These are phyloP conservation scores for Mythimna loreyi DNA, from an alignment of 2,888 invertebrate genomes.

Conservation along the genomic window DNA sequence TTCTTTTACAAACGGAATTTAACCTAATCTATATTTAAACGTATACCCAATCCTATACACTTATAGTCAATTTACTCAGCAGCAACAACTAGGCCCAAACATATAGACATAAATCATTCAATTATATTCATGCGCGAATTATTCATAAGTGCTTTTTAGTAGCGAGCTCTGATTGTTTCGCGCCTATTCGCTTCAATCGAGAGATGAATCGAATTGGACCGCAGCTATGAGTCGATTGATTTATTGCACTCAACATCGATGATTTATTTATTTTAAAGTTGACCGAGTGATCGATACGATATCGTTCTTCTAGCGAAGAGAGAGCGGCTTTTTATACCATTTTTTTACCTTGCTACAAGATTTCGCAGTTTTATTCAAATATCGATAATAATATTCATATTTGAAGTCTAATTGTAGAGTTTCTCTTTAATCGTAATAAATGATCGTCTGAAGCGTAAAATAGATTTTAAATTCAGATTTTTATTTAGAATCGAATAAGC, in stretches of 20 bases:
- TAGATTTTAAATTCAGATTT: slow-evolving; percentile 31
- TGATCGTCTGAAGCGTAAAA: slow-evolving; percentile 35
- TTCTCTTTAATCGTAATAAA: slow-evolving; percentile 59
- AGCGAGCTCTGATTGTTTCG: slow-evolving; percentile 75
- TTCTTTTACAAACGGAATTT: not conserved
- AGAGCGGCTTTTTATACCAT: slow-evolving; percentile 39
- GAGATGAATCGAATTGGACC: slow-evolving; percentile 86
- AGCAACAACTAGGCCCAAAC: slow-evolving; percentile 38
- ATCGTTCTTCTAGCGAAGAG: slow-evolving; percentile 59
- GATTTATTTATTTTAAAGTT: slow-evolving; percentile 84
- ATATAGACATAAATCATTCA: slow-evolving; percentile 67
- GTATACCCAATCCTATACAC: slow-evolving; percentile 1
- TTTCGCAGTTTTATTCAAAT: slow-evolving; percentile 37
- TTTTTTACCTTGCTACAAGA: slow-evolving; percentile 35
- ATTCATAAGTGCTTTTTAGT: slow-evolving; percentile 73
- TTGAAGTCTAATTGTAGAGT: slow-evolving; percentile 41
- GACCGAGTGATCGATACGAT: slow-evolving; percentile 72
- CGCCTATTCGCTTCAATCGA: slow-evolving; percentile 75
- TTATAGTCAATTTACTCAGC: slow-evolving; percentile 31
- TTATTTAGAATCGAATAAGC: slow-evolving; percentile 21
- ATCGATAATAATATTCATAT: slow-evolving; percentile 38
- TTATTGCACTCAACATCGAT: slow-evolving; percentile 79
- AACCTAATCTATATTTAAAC: not conserved
- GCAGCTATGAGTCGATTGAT: slow-evolving; percentile 84
- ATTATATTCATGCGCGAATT: slow-evolving; percentile 76